A percentile compares a stretch with the other conserved stretches of the same genome.
phyloP scores from a whole-genome alignment of 2,113 vertebrate species.

The Sorex araneus region DNA sequence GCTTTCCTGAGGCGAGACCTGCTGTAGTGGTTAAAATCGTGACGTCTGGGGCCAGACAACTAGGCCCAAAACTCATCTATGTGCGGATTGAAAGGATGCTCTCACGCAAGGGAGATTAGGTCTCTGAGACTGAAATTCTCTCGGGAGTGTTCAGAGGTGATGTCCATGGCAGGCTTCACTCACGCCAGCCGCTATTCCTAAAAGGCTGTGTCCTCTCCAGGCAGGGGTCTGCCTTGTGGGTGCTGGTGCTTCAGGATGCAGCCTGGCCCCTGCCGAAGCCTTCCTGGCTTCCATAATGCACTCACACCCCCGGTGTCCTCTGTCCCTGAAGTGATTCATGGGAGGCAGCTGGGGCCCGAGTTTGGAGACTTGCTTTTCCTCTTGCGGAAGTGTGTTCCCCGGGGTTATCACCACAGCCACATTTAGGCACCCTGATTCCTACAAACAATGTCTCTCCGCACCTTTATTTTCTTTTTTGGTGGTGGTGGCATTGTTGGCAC shows the following conservation, averaged over 20 bases:
- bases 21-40: background rate
- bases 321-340: background rate
- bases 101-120: background rate
- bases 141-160: background rate
- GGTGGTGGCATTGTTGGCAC: too few relatives aligned
- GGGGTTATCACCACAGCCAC: background rate
- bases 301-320: background rate
- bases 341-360: fast-evolving
- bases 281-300: background rate
- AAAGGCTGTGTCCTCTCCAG: background rate
- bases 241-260: fast-evolving
- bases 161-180: background rate
- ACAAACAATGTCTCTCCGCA: background rate
- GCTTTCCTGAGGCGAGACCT: background rate
- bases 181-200: background rate
- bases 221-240: background rate
- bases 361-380: background rate
- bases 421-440: background rate
- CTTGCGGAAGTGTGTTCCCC: background rate
- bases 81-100: background rate
- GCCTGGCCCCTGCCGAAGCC: background rate
- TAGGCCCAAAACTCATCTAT: background rate
- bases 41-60: background rate
- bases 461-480: background rate
- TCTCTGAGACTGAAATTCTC: background rate